Percentiles rank a stretch among this genome's conserved stretches.
phyloP scores from a whole-genome alignment of 2,113 vertebrate genomes.

The Capricornis sumatraensis region DNA sequence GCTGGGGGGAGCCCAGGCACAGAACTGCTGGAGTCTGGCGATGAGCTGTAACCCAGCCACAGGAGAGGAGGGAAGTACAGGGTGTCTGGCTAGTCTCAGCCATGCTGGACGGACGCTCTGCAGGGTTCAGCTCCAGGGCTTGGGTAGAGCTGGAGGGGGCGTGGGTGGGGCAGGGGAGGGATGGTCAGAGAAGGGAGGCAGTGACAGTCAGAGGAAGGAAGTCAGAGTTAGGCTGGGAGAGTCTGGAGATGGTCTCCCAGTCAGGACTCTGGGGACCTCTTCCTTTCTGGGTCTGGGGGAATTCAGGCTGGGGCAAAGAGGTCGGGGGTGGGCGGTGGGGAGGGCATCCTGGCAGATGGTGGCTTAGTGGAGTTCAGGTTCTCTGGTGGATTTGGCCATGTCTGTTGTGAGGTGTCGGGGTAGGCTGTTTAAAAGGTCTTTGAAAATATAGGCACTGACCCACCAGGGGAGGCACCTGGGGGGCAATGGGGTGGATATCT shows the following conservation, averaged over 20 bases:
- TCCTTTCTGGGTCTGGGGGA: not conserved
- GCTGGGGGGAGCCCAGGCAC: not conserved
- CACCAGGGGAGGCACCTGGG: too few relatives aligned
- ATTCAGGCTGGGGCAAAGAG: not conserved
- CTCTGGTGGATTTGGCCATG: not conserved
- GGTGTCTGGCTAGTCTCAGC: not conserved
- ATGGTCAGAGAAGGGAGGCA: not conserved
- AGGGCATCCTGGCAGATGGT: not conserved
- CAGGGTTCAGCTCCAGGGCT: not conserved
- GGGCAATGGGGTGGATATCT: not conserved
- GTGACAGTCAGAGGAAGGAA: not conserved
- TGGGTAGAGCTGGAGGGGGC: not conserved
- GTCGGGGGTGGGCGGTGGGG: not conserved
- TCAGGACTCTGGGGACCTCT: not conserved
- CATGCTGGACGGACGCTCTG: not conserved
- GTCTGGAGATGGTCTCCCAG: not conserved
- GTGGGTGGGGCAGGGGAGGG: not conserved
- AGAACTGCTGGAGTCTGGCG: not conserved
- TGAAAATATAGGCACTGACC: not conserved
- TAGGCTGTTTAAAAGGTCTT: not conserved
- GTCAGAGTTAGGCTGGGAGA: not conserved
- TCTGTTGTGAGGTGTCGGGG: not conserved
- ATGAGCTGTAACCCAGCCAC: not conserved
- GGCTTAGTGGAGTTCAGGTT: not conserved
- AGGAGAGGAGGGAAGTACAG: not conserved